phyloP scores from a whole-genome alignment of 2,797 vertebrate genomes.

The Hippopotamyrus pictus region DNA sequence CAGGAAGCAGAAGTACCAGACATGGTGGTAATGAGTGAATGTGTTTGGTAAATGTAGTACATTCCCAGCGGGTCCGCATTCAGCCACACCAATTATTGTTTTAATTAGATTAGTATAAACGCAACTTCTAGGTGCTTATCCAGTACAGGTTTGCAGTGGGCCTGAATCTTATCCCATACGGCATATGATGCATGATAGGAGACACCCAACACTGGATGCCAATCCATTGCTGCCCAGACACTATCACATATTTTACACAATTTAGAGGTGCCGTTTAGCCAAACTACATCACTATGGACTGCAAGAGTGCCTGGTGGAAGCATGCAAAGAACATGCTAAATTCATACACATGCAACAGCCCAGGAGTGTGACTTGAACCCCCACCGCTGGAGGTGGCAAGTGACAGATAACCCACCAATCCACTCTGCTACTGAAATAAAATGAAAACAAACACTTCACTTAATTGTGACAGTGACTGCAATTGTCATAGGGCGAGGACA shows the following conservation, averaged over 20 bases:
- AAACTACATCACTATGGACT: not conserved
- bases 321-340: not conserved
- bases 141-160: not conserved
- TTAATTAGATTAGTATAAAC: not conserved
- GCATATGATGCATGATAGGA: not conserved
- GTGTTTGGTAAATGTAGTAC: not conserved
- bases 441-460: not conserved
- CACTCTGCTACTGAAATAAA: not conserved
- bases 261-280: not conserved
- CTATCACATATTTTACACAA: not conserved
- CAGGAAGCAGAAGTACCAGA: not conserved
- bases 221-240: not conserved
- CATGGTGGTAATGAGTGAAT: not conserved
- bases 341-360: not conserved
- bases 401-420: not conserved
- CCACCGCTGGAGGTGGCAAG: not conserved
- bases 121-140: not conserved
- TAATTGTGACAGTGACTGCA: not conserved
- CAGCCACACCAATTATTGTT: conserved; percentile 3
- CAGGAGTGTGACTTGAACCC: not conserved
- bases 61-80: not conserved
- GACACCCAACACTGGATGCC: not conserved
- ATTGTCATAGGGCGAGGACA: not conserved
- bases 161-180: not conserved
- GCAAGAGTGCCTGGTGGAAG: not conserved